Conservation (phyloP, 2,797 vertebrate species). For the Thripadectes ignobilis region DNA sequence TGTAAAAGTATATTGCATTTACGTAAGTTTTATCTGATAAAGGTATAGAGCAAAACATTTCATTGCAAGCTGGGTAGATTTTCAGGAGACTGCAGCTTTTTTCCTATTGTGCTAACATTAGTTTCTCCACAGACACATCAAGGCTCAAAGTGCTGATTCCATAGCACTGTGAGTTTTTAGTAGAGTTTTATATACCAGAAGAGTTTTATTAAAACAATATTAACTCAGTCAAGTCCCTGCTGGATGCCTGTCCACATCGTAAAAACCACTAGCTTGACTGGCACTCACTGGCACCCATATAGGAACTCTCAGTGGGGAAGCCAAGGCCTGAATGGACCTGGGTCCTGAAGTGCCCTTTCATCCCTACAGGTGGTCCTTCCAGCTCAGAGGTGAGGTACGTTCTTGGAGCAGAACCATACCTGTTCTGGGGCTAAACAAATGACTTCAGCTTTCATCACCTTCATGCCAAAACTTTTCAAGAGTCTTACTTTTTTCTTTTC, state of each 20-base stretch:
- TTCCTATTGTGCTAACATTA: neutral
- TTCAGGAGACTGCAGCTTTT: neutral
- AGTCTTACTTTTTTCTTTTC: neutral
- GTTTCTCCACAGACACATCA: neutral
- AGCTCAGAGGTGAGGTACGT: neutral
- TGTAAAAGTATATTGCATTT: neutral
- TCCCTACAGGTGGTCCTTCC: conserved; percentile 30
- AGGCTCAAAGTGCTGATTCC: neutral
- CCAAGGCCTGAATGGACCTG: neutral
- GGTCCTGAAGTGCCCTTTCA: conserved; percentile 28
- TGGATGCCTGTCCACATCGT: conserved; percentile 24
- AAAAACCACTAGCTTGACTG: conserved; percentile 7
- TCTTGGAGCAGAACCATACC: conserved; percentile 30
- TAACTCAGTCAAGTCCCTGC: conserved; percentile 17
- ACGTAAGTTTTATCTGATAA: neutral
- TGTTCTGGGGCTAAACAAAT: conserved; percentile 51
- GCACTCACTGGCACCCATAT: conserved; percentile 27
- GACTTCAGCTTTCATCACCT: conserved; percentile 45
- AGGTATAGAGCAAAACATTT: neutral
- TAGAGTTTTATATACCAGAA: conserved; percentile 11
- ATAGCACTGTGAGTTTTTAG: neutral
- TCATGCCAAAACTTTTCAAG: neutral
- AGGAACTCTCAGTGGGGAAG: conserved; percentile 16
- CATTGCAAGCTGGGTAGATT: neutral
- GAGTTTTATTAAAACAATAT: conserved; percentile 25